These are phyloP conservation scores for Dioctria rufipes DNA, from an alignment of 2,888 invertebrate genomes.

Conservation along the genomic window DNA sequence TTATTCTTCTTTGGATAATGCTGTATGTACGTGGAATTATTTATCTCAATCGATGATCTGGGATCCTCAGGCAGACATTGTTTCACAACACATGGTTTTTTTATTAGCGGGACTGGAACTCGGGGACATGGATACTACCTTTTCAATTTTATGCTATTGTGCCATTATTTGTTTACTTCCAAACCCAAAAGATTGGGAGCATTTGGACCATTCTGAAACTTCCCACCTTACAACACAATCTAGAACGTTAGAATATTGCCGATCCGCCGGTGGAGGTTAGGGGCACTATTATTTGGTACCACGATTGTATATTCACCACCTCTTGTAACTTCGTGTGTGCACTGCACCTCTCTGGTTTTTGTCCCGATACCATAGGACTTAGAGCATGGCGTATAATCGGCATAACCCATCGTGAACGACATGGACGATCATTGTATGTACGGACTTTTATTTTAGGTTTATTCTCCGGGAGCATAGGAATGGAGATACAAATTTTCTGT, in stretches of 20 bases:
- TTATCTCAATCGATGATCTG: constrained; percentile 82
- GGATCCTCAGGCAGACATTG: constrained; percentile 83
- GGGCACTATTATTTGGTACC: constrained; percentile 93
- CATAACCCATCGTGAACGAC: constrained; percentile 95
- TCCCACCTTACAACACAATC: constrained; percentile 95
- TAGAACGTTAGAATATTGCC: constrained; percentile 92
- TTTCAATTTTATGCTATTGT: constrained; percentile 89
- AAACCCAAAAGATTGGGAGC: constrained; percentile 91
- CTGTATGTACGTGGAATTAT: constrained; percentile 87
- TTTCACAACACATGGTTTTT: constrained; percentile 88
- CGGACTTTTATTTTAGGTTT: constrained; percentile 91
- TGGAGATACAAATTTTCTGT: constrained; percentile 88
- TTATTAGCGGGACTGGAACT: constrained; percentile 82
- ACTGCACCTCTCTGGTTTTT: constrained; percentile 84
- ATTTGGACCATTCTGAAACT: constrained; percentile 90
- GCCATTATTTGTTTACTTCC: constrained; percentile 94
- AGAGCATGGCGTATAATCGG: constrained; percentile 90
- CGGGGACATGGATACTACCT: constrained; percentile 83
- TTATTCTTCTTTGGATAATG: constrained; percentile 86
- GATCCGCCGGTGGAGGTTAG: constrained; percentile 89
- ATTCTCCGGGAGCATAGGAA: constrained; percentile 88
- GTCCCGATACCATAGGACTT: constrained; percentile 96
- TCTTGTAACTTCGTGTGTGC: constrained; percentile 80
- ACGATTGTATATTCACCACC: constrained; percentile 91
- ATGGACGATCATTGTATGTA: constrained; percentile 95